Base-by-base conservation (phyloP, 1,140 invertebrate species). In the Bombus turneri region DNA sequence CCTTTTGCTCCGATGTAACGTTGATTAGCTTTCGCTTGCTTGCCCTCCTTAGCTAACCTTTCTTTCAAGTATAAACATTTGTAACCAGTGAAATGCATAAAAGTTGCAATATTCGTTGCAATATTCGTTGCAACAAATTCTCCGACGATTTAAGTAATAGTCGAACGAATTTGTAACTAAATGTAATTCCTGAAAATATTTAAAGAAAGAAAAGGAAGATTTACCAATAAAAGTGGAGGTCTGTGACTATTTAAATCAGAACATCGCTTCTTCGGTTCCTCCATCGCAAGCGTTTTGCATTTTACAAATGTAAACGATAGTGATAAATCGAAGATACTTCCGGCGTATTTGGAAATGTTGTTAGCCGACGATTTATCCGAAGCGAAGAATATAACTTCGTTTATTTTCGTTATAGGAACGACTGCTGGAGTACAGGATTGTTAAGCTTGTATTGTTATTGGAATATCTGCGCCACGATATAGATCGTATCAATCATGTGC, bases 391-490 rank as follows among this genome's bases (percentile, higher is more conserved):
- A 39, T 39, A 62, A 62, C 59, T 41, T 22, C 2, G 8, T 4
- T 43, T 59, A 12, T 25, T 73, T 43, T 41, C 34, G 28, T 39
- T 12, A 57, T 3, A 31, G 28, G 12, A 41, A 25, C 25, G 47
- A n/a, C 12, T 15, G 53, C 6, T 59, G 3, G 9, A 2, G 1
- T 6, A 1, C 5, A 22, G 10, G 15, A 41, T 81, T 81, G 62
- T 81, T 62, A 73, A 41, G 22, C 15, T 59, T 34, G 12, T 34
- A 28, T 43, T 62, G 15, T 68, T 28, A 28, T 57, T 18, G 53
- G 59, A 81, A 81, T 73, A 62, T 81, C 41, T 34, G 47, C n/a
- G 22, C 13, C 10, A 3, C 39, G n/a, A n/a, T 62, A 39, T 72
- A 72, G 59, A 81, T 72, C 28, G 39, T 22, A 43, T 43, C 28